phyloP scores from a whole-genome alignment of 2,113 vertebrate genomes.

The Uria aalge region DNA sequence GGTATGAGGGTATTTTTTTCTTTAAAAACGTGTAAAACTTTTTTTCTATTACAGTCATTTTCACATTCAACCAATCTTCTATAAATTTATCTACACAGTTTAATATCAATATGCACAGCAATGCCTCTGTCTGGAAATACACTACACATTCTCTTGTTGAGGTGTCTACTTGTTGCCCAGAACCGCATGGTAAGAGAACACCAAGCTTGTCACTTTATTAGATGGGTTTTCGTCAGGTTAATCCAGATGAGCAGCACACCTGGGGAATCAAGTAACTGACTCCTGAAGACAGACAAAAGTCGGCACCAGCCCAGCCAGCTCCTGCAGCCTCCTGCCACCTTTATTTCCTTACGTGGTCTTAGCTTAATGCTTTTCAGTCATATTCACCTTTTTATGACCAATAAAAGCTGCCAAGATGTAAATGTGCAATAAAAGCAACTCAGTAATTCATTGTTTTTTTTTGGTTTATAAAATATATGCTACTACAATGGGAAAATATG shows the following conservation, averaged over 20 bases:
- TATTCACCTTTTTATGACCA: not conserved
- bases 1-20: not conserved
- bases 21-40: not conserved
- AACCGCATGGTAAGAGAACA: not conserved
- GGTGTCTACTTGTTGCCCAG: not conserved
- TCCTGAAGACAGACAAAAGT: not conserved
- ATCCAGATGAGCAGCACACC: not conserved
- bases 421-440: not conserved
- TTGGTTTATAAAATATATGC: not conserved
- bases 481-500: not conserved
- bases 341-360: not conserved
- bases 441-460: not conserved
- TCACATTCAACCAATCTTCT: not conserved
- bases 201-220: not conserved
- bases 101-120: not conserved
- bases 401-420: not conserved
- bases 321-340: not conserved
- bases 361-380: not conserved
- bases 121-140: not conserved
- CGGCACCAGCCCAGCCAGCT: not conserved
- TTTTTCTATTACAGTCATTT: not conserved
- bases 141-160: fast-evolving
- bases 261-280: not conserved
- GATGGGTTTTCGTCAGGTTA: not conserved
- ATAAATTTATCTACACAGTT: not conserved